phyloP scores from a whole-genome alignment of 2,888 invertebrate genomes.

The Neoitamus cyanurus region DNA sequence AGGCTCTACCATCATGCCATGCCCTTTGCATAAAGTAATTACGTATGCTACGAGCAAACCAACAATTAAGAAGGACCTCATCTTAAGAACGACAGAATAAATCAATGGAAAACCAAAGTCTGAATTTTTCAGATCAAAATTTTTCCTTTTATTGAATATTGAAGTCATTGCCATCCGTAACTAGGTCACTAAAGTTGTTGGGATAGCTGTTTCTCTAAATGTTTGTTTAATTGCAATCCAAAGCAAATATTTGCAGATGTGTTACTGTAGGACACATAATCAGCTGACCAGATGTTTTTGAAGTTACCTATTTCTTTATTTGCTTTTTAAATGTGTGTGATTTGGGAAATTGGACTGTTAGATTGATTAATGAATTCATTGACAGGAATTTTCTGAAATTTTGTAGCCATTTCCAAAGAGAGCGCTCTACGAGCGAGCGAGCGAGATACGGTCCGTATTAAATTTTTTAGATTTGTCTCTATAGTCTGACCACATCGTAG shows the following conservation, averaged over 20 bases:
- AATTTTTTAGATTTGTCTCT: too few relatives aligned
- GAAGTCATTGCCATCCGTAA: not conserved
- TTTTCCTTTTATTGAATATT: not conserved
- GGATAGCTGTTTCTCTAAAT: not conserved
- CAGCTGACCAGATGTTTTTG: not conserved
- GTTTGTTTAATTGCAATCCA: slow-evolving; percentile 2
- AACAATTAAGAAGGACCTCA: not conserved
- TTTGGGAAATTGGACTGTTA: too few relatives aligned
- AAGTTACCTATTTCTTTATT: not conserved
- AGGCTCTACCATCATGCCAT: slow-evolving; percentile 67
- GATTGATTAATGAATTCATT: too few relatives aligned
- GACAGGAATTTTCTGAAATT: too few relatives aligned
- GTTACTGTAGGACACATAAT: not conserved
- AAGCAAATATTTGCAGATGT: slow-evolving; percentile 7
- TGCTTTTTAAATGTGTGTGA: not conserved
- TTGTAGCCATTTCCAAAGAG: too few relatives aligned
- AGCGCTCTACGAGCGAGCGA: too few relatives aligned
- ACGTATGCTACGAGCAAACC: not conserved
- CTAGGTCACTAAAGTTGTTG: not conserved
- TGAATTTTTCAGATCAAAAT: not conserved
- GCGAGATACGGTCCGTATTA: too few relatives aligned
- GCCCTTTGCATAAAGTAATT: slow-evolving; percentile 52
- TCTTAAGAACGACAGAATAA: not conserved
- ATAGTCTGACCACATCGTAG: too few relatives aligned
- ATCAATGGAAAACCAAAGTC: not conserved